Evolutionary conservation across 2,113 vertebrate species (phyloP).

Genomic region (Barbus barbus): DNA sequence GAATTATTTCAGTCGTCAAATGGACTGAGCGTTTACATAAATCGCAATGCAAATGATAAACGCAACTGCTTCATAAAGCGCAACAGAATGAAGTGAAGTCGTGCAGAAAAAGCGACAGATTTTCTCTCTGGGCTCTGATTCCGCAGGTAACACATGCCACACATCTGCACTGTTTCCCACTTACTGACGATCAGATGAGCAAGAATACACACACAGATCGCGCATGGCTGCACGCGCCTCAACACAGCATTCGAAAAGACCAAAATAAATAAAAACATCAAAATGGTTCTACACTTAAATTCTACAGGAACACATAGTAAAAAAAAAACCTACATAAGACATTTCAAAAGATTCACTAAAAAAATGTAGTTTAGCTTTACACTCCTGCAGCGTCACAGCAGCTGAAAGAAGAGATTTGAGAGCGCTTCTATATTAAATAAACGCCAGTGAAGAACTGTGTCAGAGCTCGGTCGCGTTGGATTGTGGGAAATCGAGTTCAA

Average conservation of each 20-base stretch:
- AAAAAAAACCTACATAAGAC: no score
- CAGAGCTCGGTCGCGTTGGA: not conserved
- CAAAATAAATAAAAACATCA: not conserved
- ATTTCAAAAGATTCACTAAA: no score
- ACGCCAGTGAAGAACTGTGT: not conserved
- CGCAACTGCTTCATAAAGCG: not conserved
- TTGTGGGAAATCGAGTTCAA: conserved; percentile 12
- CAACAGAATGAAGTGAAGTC: not conserved
- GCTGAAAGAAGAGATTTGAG: no score
- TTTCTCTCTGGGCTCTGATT: conserved; percentile 1
- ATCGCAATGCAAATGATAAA: not conserved
- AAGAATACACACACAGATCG: no score
- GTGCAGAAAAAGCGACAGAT: not conserved
- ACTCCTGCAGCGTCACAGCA: no score
- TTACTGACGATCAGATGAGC: no score
- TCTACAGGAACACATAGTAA: no score
- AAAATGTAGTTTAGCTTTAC: no score
- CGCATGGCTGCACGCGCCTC: not conserved
- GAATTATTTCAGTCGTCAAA: not conserved
- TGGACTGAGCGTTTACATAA: not conserved
- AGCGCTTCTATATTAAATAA: no score
- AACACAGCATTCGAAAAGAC: not conserved
- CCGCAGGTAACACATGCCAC: conserved; percentile 8
- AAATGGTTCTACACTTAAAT: not conserved
- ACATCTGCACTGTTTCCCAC: no score